Base-by-base conservation (phyloP, 2,888 invertebrate genomes). In the Emmelina monodactyla region DNA sequence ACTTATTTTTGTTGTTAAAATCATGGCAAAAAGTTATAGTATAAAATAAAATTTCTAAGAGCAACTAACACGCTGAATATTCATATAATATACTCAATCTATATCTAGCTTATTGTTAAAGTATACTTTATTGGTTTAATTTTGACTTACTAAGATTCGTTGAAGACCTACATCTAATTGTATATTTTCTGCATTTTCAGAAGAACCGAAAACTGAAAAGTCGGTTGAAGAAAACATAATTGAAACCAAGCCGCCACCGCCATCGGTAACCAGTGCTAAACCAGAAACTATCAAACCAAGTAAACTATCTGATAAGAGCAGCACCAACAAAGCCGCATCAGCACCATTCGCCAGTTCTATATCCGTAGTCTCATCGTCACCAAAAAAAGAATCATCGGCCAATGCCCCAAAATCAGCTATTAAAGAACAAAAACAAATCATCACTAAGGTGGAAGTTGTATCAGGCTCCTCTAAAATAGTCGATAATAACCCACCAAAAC, bases 391-490 rank as follows among this genome's bases (percentile, higher is more conserved):
- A 4, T 80, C 76, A 54, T 45, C 60, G 11, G 41, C 55, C 0
- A 70, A 66, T 37, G 45, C 45, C 33, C 75, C 82, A 31, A 83
- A 82, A 57, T 82, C 82, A 45, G 58, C 70, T 6, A 51, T 52
- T 2, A 70, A 70, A 47, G 78, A 78, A 53, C 66, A 70, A 46
- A 80, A 78, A 58, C 71, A 62, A 61, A 65, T 81, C 2, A 65
- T 80, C 19, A 69, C 75, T 13, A 81, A 81, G 59, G 79, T 85
- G 7, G 84, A 85, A 68, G 78, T 85, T 30, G 81, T 84, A 14
- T 58, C 83, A 15, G 72, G 81, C 9, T 68, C 83, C 6, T 80
- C 82, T 1, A 76, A 80, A 60, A 69, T 72, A 33, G 53, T 80
- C 12, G 79, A 73, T 53, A 68, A 44, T 46, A 55, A 47, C 37